Percentiles rank a stretch among this genome's conserved stretches.
These are phyloP conservation scores for Cheilosia soror DNA, from an alignment of 2,888 invertebrate species.

Conservation along the genomic window DNA sequence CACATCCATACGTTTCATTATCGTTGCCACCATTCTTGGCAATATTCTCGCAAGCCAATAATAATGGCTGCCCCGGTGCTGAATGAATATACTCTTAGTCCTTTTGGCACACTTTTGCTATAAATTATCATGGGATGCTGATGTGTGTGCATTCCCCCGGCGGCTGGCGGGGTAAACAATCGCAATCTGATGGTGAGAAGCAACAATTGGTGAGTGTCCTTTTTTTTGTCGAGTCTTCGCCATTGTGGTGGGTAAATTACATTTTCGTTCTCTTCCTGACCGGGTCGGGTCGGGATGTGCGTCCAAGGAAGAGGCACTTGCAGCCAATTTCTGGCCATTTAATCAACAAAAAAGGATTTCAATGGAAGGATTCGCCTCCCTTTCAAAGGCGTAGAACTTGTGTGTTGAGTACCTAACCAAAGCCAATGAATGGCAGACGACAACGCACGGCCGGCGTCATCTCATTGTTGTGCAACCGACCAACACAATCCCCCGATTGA, in stretches of 20 bases:
- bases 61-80: slow-evolving; percentile 14
- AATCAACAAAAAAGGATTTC: slow-evolving; percentile 63
- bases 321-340: slow-evolving; percentile 72
- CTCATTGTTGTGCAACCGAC: slow-evolving; percentile 42
- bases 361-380: slow-evolving; percentile 3
- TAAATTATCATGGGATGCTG: slow-evolving; percentile 58
- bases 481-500: slow-evolving; percentile 18
- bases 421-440: slow-evolving; percentile 53
- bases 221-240: slow-evolving; percentile 13
- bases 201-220: slow-evolving; percentile 68
- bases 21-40: slow-evolving; percentile 43
- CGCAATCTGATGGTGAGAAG: slow-evolving; percentile 44
- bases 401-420: slow-evolving; percentile 7
- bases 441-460: slow-evolving; percentile 33
- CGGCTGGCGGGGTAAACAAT: slow-evolving; percentile 48
- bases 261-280: slow-evolving; percentile 43
- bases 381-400: slow-evolving; percentile 9
- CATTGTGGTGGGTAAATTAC: slow-evolving; percentile 57
- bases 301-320: slow-evolving; percentile 43
- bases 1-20: slow-evolving; percentile 58
- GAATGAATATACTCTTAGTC: slow-evolving; percentile 5
- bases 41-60: slow-evolving; percentile 46
- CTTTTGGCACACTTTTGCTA: slow-evolving; percentile 65
- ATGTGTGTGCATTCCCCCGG: slow-evolving; percentile 7
- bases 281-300: slow-evolving; percentile 4